A percentile compares a stretch with the other conserved stretches of the same genome.
These are phyloP conservation scores for Triplophysa siluroides DNA, from an alignment of 2,113 vertebrate species.

Conservation along the genomic window DNA sequence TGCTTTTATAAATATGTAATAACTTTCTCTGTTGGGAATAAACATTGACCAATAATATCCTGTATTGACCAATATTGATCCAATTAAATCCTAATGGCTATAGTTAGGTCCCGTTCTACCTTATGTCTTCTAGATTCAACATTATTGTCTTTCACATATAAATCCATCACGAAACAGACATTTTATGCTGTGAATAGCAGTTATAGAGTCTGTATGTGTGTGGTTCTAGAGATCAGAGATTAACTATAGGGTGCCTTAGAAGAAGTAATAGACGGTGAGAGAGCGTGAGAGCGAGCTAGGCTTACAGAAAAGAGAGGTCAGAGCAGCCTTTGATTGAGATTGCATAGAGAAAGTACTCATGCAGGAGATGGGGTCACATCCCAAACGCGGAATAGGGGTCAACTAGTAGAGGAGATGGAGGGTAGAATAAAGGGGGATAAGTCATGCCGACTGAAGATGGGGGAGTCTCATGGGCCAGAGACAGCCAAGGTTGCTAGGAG, in stretches of 20 bases:
- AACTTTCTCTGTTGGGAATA: neutral
- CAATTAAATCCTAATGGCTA: neutral
- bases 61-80: neutral
- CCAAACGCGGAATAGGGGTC: conserved; percentile 63
- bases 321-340: conserved; percentile 12
- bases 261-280: conserved; percentile 6
- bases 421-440: conserved; percentile 58
- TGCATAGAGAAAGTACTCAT: conserved; percentile 31
- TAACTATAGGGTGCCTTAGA: conserved; percentile 12
- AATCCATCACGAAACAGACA: neutral
- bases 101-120: neutral
- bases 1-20: neutral
- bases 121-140: neutral
- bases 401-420: conserved; percentile 57
- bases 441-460: conserved; percentile 53
- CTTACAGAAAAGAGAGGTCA: conserved; percentile 5
- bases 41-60: neutral
- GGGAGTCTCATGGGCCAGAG: conserved; percentile 62
- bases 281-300: neutral
- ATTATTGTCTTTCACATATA: neutral
- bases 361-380: conserved; percentile 44
- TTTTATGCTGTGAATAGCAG: neutral
- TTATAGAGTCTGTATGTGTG: neutral
- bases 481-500: conserved; percentile 73
- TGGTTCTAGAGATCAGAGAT: conserved; percentile 16